Evolutionary conservation across 2,113 vertebrate species (phyloP).

Genomic region (Mesembrinibis cayennensis): DNA sequence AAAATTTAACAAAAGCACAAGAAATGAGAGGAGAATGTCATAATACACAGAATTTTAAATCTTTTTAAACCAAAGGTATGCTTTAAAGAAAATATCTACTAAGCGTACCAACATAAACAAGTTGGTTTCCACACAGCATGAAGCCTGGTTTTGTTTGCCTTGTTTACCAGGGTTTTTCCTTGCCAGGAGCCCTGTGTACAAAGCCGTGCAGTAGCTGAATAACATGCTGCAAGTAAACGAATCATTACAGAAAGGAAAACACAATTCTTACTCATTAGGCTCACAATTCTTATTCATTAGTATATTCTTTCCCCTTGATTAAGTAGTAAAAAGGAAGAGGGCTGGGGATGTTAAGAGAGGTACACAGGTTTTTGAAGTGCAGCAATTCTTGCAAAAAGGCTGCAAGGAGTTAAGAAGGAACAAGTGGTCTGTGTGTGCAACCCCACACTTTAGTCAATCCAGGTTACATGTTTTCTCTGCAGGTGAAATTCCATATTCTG

Average conservation of each 20-base stretch:
- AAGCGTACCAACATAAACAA: background rate
- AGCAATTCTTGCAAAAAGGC: background rate
- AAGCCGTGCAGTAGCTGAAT: background rate
- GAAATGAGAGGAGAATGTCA: background rate
- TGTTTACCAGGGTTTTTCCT: background rate
- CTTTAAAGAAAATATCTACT: slow-evolving; percentile 6
- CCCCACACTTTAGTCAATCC: background rate
- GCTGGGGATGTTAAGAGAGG: background rate
- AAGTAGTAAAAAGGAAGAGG: background rate
- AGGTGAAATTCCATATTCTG: background rate
- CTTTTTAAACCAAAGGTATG: background rate
- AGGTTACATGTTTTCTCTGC: background rate
- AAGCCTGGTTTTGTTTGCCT: slow-evolving; percentile 13
- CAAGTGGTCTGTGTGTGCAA: background rate
- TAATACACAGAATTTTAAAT: background rate
- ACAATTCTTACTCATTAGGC: slow-evolving; percentile 29
- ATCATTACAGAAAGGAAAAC: slow-evolving; percentile 40
- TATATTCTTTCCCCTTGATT: slow-evolving; percentile 8
- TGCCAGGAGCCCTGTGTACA: background rate
- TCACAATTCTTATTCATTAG: background rate
- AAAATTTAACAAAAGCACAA: slow-evolving; percentile 46
- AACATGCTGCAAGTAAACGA: background rate
- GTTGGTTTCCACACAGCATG: slow-evolving; percentile 12
- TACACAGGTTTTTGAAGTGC: background rate
- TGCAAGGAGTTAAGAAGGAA: background rate